Evolutionary conservation across 2,113 vertebrate genomes (phyloP), one percentile per base, ranked within the genome.

Genomic region (Myxocyprinus asiaticus): DNA sequence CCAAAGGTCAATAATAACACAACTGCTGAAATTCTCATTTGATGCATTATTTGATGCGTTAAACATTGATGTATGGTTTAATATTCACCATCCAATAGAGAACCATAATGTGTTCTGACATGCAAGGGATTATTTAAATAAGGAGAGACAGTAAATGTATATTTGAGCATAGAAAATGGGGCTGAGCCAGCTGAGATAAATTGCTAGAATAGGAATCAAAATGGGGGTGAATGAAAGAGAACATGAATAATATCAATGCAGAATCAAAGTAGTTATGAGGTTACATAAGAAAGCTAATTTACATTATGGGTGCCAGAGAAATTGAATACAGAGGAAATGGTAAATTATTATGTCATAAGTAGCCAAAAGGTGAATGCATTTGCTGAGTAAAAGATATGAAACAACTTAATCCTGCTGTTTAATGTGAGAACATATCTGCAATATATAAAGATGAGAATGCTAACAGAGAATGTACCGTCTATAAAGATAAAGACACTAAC

Each of bases 51-150:
- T 90, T 88, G n/a, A n/a, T n/a, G n/a, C n/a, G 88, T 92, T 91
- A 91, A 91, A 91, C 82, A 81, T 85, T 93, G 92, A 93, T 92
- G 88, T 89, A 92, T 93, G 89, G 88, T 90, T 92, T 92, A 91
- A 93, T 92, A 92, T 92, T 91, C 89, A 86, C 89, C 81, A 86
- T 85, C 89, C 87, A 90, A 90, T 85, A 86, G 86, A 88, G 83
- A 82, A 84, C 82, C 85, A 83, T 90, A 91, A 89, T 87, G 86
- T 89, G 83, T 84, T 70, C 77, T 83, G 86, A 87, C 85, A 81
- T 77, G 84, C 63, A 47, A 78, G 88, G 86, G 85, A 91, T 91
- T 91, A 91, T 90, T 92, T 92, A 92, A 92, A 91, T 88, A 89
- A 33, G 84, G 86, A 56, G 55, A 61, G 9, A 86, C 86, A 86